Conservation (phyloP, 2,888 invertebrate genomes). For the Aphidius colemani region DNA sequence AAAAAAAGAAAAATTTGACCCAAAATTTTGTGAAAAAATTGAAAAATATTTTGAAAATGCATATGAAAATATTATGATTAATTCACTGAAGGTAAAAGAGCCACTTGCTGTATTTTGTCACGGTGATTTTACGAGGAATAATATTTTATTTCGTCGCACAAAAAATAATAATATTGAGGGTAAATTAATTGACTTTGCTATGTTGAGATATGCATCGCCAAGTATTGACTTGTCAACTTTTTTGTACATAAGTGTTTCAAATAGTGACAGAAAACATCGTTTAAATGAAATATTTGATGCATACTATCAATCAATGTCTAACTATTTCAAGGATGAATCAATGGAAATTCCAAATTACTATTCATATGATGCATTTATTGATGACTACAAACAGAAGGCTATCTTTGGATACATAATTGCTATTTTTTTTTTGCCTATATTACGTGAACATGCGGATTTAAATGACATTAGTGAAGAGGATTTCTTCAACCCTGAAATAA, state of each 20-base stretch:
- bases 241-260: constrained; percentile 38
- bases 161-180: constrained; percentile 26
- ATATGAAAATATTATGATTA: constrained; percentile 34
- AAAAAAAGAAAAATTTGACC: constrained; percentile 36
- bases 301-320: constrained; percentile 43
- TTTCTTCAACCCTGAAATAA: fast-evolving
- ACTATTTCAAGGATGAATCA: constrained; percentile 35
- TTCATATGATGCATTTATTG: constrained; percentile 40
- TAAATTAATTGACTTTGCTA: constrained; percentile 47
- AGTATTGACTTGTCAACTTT: constrained; percentile 49
- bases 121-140: constrained; percentile 51
- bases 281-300: constrained; percentile 37
- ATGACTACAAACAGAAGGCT: constrained; percentile 42
- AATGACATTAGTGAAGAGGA: not conserved
- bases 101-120: constrained; percentile 51
- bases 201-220: constrained; percentile 46
- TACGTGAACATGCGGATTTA: constrained; percentile 20
- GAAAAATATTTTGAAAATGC: constrained; percentile 34
- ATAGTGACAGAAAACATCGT: constrained; percentile 19
- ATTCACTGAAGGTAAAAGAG: constrained; percentile 37
- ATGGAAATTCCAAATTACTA: constrained; percentile 39
- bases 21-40: constrained; percentile 41
- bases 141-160: constrained; percentile 41
- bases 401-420: constrained; percentile 45
- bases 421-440: constrained; percentile 36